Base-by-base conservation (phyloP, 2,888 invertebrate genomes). In the Carcina quercana region DNA sequence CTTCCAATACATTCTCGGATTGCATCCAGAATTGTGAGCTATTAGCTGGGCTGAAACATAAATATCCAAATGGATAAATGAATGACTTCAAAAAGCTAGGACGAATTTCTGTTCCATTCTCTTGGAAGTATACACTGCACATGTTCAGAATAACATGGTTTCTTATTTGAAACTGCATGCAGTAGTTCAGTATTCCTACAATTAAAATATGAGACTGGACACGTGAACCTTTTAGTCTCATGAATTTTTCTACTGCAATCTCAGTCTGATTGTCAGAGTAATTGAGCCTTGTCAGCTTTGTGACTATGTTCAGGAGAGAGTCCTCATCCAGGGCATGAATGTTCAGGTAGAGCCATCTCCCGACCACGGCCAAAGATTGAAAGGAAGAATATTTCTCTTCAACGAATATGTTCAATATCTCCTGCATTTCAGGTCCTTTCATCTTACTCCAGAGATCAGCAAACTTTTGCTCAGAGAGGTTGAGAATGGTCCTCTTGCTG, bases 171-270 rank as follows among this genome's bases (percentile, higher is more conserved):
- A 89, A 86, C 34, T 85, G 78, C 51, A 82, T 72, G 49, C 88
- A 89, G 52, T 88, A 89, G 47, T 88, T 87, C 53, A 89, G 76
- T 25, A 90, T 78, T 3, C 86, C 73, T 1, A 87, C 79, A 22
- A 91, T 65, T n/a, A 91, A 61, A n/a, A 84, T 70, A 34, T 87
- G 74, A 27, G 82, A 75, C 27, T 73, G 60, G 13, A 86, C 74
- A 50, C 68, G 72, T 1, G 60, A 34, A 4, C 76, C 74, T 59
- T 86, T 88, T 0, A 83, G 68, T 53, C 80, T 87, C 41, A 90
- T 69, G 51, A 88, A 90, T 43, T 88, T 85, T 55, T 88, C 87
- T 15, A 92, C 54, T 15, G 88, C 85, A 43, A 70, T 82, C 46
- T 88, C 86, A 19, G 91, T 64, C 47, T 82, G 78, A 24, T 68